These are phyloP conservation scores for Antechinus stuartii DNA, from an alignment of 2,113 vertebrate genomes.

Conservation along the genomic window DNA sequence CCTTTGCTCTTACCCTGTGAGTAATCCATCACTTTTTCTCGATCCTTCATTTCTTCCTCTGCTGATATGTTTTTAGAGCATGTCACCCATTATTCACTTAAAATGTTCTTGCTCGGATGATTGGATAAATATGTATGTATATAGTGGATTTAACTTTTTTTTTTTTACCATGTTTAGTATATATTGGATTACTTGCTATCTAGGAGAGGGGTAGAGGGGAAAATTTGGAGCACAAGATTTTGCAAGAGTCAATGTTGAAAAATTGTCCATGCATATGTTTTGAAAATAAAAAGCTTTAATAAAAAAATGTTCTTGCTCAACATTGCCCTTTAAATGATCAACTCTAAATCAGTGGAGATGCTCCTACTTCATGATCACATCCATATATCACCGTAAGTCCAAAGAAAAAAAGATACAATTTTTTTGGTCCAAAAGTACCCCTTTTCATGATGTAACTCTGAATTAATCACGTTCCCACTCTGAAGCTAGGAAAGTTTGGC, in stretches of 20 bases:
- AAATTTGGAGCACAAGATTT: too few relatives aligned
- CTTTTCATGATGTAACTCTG: background rate
- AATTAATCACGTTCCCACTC: background rate
- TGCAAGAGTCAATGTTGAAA: too few relatives aligned
- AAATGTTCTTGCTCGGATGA: background rate
- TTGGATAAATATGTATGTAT: too few relatives aligned
- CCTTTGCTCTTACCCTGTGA: background rate
- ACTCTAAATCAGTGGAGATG: background rate
- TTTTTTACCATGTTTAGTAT: too few relatives aligned
- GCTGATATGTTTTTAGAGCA: background rate
- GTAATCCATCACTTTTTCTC: background rate
- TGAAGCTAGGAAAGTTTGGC: background rate
- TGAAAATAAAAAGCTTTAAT: too few relatives aligned
- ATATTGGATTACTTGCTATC: too few relatives aligned
- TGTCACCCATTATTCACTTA: background rate
- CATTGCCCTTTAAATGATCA: background rate
- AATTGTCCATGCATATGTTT: too few relatives aligned
- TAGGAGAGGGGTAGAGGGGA: too few relatives aligned
- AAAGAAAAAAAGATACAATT: background rate
- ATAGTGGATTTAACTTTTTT: too few relatives aligned
- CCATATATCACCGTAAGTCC: background rate
- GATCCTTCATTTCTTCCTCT: background rate
- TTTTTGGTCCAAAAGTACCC: background rate
- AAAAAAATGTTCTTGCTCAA: background rate
- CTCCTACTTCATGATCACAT: background rate